Evolutionary conservation across 2,888 invertebrate genomes (phyloP).

Genomic region (Thelaira solivaga): DNA sequence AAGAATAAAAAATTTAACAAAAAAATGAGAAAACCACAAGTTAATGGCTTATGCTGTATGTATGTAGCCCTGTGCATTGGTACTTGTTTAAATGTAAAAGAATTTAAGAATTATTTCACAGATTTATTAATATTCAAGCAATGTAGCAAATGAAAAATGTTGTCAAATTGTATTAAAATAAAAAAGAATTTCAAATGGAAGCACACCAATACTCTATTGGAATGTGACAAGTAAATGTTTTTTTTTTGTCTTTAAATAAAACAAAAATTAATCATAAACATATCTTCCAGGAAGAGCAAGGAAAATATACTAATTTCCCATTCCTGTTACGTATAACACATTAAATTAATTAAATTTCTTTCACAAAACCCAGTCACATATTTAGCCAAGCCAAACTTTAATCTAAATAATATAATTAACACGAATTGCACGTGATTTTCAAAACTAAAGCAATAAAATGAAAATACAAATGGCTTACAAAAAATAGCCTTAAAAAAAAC

Average conservation of each 20-base stretch:
- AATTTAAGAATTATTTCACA: not conserved
- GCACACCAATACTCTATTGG: not conserved
- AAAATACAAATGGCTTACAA: not conserved
- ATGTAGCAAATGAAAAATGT: constrained; percentile 8
- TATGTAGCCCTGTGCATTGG: too few relatives aligned
- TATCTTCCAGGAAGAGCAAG: too few relatives aligned
- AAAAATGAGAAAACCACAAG: constrained; percentile 25
- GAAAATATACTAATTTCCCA: too few relatives aligned
- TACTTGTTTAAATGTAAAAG: too few relatives aligned
- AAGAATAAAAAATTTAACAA: not conserved
- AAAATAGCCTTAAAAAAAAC: not conserved
- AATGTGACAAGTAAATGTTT: not conserved
- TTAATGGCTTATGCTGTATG: constrained; percentile 3
- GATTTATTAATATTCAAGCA: constrained; percentile 35
- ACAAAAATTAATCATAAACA: too few relatives aligned
- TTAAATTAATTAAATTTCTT: not conserved
- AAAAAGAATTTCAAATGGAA: constrained; percentile 2
- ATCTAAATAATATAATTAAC: constrained; percentile 52
- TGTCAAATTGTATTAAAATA: not conserved
- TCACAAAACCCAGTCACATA: constrained; percentile 56
- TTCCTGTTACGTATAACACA: too few relatives aligned
- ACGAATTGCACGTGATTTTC: constrained; percentile 60
- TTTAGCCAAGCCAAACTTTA: constrained; percentile 50
- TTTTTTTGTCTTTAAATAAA: too few relatives aligned
- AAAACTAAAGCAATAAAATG: constrained; percentile 32